phyloP scores from a whole-genome alignment of 2,888 invertebrate genomes.

The Halictus quadricinctus region DNA sequence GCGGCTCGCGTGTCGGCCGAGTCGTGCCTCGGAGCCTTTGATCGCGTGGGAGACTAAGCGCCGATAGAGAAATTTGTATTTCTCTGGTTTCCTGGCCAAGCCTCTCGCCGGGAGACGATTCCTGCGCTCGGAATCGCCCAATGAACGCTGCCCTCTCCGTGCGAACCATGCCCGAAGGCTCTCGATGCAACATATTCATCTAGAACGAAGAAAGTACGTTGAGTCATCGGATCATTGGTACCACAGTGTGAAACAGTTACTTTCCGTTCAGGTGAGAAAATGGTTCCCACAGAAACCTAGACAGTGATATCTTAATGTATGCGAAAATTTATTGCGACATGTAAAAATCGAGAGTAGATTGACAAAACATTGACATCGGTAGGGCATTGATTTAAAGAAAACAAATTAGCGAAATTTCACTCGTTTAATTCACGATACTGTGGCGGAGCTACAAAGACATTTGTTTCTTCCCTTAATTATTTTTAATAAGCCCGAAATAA shows the following conservation, averaged over 20 bases:
- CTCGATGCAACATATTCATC: neutral
- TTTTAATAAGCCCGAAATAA: no score
- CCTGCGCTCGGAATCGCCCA: neutral
- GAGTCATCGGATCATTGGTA: neutral
- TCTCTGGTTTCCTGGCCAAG: neutral
- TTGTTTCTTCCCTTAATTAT: no score
- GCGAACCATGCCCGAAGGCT: neutral
- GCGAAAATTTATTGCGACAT: no score
- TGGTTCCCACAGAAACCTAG: neutral
- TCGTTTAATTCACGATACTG: no score
- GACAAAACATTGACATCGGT: no score
- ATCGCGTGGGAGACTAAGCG: conserved; percentile 37
- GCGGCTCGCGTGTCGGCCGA: conserved; percentile 27
- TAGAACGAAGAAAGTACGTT: conserved; percentile 1
- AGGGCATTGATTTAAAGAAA: no score
- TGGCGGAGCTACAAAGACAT: no score
- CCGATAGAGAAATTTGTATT: conserved; percentile 12
- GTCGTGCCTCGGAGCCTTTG: conserved; percentile 9
- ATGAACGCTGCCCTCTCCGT: neutral
- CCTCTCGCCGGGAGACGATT: neutral
- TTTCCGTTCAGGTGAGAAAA: neutral
- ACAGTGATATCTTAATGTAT: no score
- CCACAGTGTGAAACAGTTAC: neutral
- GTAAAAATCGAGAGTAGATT: no score
- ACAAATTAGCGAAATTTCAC: no score